A percentile compares a stretch with the other conserved stretches of the same genome.
These are phyloP conservation scores for Ericerus pela DNA, from an alignment of 1,140 invertebrate species.

Conservation along the genomic window DNA sequence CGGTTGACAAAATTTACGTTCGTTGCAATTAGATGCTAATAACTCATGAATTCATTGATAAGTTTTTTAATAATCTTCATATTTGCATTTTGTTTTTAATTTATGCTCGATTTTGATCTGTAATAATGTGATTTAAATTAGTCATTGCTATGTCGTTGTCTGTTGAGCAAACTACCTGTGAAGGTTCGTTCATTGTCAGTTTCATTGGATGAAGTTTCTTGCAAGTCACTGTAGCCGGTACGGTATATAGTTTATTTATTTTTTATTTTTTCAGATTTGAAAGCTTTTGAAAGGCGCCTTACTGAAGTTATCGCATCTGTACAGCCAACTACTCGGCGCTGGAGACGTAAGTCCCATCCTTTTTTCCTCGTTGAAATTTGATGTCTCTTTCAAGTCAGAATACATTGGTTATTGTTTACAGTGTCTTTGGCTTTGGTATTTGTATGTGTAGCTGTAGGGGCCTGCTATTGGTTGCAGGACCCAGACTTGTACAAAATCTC, in stretches of 20 bases:
- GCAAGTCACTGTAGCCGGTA: neutral
- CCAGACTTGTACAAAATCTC: conserved; percentile 73
- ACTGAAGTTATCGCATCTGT: conserved; percentile 92
- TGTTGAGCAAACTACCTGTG: conserved; percentile 56
- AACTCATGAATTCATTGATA: too few relatives aligned
- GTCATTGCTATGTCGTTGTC: conserved; percentile 47
- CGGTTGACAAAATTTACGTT: too few relatives aligned
- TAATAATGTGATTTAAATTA: too few relatives aligned
- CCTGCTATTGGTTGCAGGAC: conserved; percentile 88
- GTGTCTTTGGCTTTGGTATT: conserved; percentile 71
- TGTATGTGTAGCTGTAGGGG: conserved; percentile 75
- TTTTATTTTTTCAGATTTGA: conserved; percentile 64
- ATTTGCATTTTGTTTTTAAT: too few relatives aligned
- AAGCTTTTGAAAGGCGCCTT: conserved; percentile 86
- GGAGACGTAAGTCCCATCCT: conserved; percentile 58
- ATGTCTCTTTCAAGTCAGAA: too few relatives aligned
- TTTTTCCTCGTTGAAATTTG: neutral
- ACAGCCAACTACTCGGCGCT: conserved; percentile 76
- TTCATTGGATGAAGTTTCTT: neutral
- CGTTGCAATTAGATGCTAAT: too few relatives aligned
- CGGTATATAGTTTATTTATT: neutral
- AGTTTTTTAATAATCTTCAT: too few relatives aligned
- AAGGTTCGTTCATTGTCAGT: conserved; percentile 37
- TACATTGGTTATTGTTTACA: conserved; percentile 36
- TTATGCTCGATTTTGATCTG: too few relatives aligned